Evolutionary conservation across 2,113 vertebrate species (phyloP).

Genomic region (Corynorhinus townsendii): DNA sequence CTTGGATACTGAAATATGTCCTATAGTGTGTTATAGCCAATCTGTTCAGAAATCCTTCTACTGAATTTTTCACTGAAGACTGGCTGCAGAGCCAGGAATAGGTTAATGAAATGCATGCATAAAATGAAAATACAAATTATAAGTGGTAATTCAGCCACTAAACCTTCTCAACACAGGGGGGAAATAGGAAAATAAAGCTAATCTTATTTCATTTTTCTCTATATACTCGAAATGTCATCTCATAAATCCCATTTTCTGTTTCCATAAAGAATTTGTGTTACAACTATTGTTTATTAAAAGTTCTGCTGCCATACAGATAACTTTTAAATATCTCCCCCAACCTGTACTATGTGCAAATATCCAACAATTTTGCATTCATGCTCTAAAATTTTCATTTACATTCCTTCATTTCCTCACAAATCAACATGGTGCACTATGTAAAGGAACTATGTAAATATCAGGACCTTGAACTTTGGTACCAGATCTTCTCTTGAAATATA

Average conservation of each 20-base stretch:
- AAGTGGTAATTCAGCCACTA: conserved; percentile 60
- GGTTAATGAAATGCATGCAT: conserved; percentile 63
- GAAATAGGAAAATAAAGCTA: conserved; percentile 68
- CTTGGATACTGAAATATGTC: conserved; percentile 55
- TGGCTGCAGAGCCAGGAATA: conserved; percentile 64
- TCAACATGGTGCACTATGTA: conserved; percentile 59
- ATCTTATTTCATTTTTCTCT: conserved; percentile 71
- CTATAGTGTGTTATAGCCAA: conserved; percentile 47
- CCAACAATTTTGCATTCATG: conserved; percentile 68
- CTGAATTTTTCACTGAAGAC: conserved; percentile 44
- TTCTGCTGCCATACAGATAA: conserved; percentile 67
- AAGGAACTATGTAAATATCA: conserved; percentile 73
- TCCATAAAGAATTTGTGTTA: conserved; percentile 74
- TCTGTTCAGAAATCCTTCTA: conserved; percentile 54
- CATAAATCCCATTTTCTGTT: conserved; percentile 75
- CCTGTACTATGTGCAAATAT: conserved; percentile 63
- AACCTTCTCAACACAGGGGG: conserved; percentile 47
- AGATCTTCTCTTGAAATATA: conserved; percentile 63
- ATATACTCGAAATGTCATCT: conserved; percentile 78
- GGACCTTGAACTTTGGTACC: conserved; percentile 73
- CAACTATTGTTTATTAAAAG: conserved; percentile 80
- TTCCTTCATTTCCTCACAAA: conserved; percentile 66
- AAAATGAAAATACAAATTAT: conserved; percentile 69
- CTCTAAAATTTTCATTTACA: conserved; percentile 76
- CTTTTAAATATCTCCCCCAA: conserved; percentile 53